Evolutionary conservation across 1,140 invertebrate species (phyloP), one percentile per base, ranked within the genome.

Genomic region (Telenomus remus): DNA sequence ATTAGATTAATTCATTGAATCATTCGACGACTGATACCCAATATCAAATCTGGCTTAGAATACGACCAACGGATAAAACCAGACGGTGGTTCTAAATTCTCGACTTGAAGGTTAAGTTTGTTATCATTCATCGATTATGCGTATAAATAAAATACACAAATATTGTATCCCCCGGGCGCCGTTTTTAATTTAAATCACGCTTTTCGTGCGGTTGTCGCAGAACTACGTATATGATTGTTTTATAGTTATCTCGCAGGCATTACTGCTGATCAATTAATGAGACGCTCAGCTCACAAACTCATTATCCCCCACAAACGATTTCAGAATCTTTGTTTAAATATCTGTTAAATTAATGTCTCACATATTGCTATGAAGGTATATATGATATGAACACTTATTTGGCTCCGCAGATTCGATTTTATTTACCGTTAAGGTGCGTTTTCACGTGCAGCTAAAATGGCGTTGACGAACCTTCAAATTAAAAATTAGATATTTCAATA

Each of bases 111-210:
- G 74, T 77, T 77, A 77, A 63, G 57, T 72, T 70, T 53, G 48
- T 56, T 72, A 70, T 76, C 57, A 50, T 68, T 77, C 68, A 77
- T 77, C 53, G 74, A 77, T 72, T 64, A 51, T 47, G 59, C 60
- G 59, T 65, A 76, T 70, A 76, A 53, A 48, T 19, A 27, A 76
- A 75, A 76, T 70, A 65, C 53, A 59, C 59, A 75, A 66, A 68
- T 56, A 59, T 47, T 33, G 14, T 53, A n/a, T 15, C 1, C 15
- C 14, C 48, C 37, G 27, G 43, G 43, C 37, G 11, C 12, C 44
- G 43, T 39, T 63, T 63, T 46, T 51, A 63, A 51, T 74, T 74
- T 53, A 59, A 74, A 68, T 68, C 11, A 0, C 11, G 9, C 14
- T 53, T 53, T 43, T 54, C 53, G 37, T 39, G 3, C 37, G 9